Percentiles rank a stretch among this genome's conserved stretches.
Evolutionary conservation across 2,797 vertebrate species (phyloP).

Genomic region (Betta splendens): DNA sequence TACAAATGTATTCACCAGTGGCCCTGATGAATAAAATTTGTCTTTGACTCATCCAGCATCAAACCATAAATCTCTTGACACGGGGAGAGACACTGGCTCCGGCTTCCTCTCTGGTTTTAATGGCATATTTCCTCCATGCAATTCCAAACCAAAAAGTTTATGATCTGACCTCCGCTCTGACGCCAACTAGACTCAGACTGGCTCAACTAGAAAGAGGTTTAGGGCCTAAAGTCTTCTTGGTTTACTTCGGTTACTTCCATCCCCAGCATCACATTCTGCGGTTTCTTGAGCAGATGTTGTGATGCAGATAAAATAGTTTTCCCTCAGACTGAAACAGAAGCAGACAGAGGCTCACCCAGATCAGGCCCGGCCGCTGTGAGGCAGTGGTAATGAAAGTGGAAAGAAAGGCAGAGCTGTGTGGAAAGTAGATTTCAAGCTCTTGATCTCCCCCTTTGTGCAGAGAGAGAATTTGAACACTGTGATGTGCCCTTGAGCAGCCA

Average conservation of each 20-base stretch:
- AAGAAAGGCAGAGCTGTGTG: conserved; percentile 8
- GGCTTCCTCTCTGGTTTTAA: conserved; percentile 16
- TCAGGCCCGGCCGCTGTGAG: neutral
- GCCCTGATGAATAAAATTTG: conserved; percentile 8
- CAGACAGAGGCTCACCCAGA: conserved; percentile 6
- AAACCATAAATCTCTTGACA: conserved; percentile 10
- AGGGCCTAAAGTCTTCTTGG: neutral
- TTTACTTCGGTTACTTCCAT: neutral
- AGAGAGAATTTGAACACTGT: conserved; percentile 2
- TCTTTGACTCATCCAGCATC: conserved; percentile 26
- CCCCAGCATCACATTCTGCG: neutral
- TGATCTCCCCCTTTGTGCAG: conserved; percentile 22
- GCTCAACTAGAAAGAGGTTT: conserved; percentile 3
- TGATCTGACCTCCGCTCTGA: neutral
- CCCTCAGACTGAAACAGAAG: conserved; percentile 16
- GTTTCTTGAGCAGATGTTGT: conserved; percentile 20
- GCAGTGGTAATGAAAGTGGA: conserved; percentile 1
- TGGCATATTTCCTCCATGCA: neutral
- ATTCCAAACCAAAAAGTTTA: conserved; percentile 1
- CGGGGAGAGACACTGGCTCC: neutral
- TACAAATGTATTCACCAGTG: neutral
- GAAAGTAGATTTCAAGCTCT: conserved; percentile 27
- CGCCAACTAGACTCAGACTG: too few relatives aligned
- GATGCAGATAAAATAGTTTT: conserved; percentile 27
- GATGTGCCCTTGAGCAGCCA: conserved; percentile 9